These are phyloP conservation scores for Dynastes maya DNA, from an alignment of 2,888 invertebrate genomes.

Conservation along the genomic window DNA sequence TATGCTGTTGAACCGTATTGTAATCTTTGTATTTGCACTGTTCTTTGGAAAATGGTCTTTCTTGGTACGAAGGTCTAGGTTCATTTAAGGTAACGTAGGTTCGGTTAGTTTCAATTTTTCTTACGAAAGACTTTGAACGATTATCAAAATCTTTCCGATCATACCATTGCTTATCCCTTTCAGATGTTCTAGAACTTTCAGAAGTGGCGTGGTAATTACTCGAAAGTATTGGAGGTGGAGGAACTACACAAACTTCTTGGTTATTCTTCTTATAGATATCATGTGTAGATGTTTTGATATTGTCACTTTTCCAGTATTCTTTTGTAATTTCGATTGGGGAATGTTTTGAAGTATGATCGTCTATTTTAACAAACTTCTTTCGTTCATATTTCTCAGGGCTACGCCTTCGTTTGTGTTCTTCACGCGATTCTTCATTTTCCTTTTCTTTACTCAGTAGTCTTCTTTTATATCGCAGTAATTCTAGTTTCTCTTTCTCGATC, in stretches of 20 bases:
- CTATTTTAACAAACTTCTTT: constrained; percentile 35
- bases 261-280: constrained; percentile 32
- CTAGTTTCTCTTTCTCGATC: constrained; percentile 53
- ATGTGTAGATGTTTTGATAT: constrained; percentile 20
- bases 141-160: constrained; percentile 41
- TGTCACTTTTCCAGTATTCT: constrained; percentile 45
- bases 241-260: constrained; percentile 42
- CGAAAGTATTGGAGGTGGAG: constrained; percentile 47
- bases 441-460: constrained; percentile 26
- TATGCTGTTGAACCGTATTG: constrained; percentile 10
- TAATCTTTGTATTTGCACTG: constrained; percentile 46
- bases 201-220: constrained; percentile 40
- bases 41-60: constrained; percentile 36
- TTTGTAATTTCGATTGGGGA: constrained; percentile 9
- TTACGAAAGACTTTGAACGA: constrained; percentile 24
- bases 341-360: constrained; percentile 31
- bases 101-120: constrained; percentile 33
- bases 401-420: constrained; percentile 46
- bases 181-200: constrained; percentile 17
- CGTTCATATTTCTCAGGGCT: constrained; percentile 24
- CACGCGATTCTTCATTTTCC: constrained; percentile 7
- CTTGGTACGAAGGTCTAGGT: constrained; percentile 17
- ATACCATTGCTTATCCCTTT: constrained; percentile 47
- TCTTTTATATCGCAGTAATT: constrained; percentile 46
- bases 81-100: constrained; percentile 1